phyloP scores from a whole-genome alignment of 1,140 invertebrate species.

The Drosophila ironensis region DNA sequence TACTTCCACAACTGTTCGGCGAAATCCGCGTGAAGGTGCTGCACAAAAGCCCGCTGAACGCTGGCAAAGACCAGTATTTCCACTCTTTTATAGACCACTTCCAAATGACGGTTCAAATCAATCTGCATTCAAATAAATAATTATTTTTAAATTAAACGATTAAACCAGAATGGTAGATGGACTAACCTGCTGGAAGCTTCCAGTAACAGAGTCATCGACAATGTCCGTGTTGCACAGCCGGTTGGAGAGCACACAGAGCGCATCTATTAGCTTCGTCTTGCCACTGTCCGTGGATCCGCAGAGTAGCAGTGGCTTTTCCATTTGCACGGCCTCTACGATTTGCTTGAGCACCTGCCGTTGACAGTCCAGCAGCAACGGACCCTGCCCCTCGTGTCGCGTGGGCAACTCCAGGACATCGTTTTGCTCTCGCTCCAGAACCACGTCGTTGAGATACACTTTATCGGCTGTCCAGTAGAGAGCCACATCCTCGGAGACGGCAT shows the following conservation, averaged over 20 bases:
- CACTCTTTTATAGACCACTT: constrained; percentile 83
- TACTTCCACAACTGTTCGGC: constrained; percentile 40
- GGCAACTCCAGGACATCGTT: constrained; percentile 1
- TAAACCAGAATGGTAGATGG: not conserved
- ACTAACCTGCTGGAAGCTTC: constrained; percentile 78
- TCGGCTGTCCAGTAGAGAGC: constrained; percentile 75
- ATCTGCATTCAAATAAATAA: constrained; percentile 83
- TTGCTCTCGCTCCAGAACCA: constrained; percentile 55
- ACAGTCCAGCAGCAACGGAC: constrained; percentile 55
- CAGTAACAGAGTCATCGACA: constrained; percentile 81
- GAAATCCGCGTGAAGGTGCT: constrained; percentile 26
- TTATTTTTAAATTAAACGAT: constrained; percentile 85
- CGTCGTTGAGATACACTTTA: constrained; percentile 73
- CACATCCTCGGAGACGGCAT: constrained; percentile 70
- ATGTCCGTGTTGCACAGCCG: constrained; percentile 70
- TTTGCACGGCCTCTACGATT: constrained; percentile 72
- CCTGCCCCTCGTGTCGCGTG: constrained; percentile 30
- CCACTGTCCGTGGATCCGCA: constrained; percentile 77
- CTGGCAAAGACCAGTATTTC: constrained; percentile 78
- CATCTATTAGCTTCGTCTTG: constrained; percentile 79
- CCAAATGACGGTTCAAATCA: constrained; percentile 88
- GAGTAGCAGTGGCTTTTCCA: constrained; percentile 74
- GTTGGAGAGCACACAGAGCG: constrained; percentile 69
- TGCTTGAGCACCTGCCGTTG: constrained; percentile 74
- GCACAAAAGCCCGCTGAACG: constrained; percentile 72